These are phyloP conservation scores for Ariopsis seemanni DNA, from an alignment of 2,113 vertebrate species.

Conservation along the genomic window DNA sequence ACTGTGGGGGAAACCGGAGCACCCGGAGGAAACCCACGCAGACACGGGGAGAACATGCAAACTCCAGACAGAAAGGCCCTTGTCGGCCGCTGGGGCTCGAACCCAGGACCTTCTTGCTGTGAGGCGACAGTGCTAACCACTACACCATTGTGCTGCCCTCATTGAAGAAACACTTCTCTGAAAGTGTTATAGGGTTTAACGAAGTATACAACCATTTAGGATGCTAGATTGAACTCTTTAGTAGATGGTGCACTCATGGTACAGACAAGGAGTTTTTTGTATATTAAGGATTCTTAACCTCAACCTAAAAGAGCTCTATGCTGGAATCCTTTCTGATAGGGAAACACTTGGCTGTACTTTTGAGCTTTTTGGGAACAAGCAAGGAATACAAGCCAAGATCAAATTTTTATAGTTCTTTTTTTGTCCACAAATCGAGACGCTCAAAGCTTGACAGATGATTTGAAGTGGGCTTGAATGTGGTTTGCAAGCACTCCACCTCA, in stretches of 20 bases:
- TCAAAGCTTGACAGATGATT: constrained; percentile 18
- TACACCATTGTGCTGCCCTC: too few species aligned
- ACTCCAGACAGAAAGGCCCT: too few species aligned
- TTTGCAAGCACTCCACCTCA: constrained; percentile 20
- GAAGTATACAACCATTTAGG: neutral
- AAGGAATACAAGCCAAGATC: neutral
- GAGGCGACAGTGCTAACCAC: too few species aligned
- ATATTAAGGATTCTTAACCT: neutral
- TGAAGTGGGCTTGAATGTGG: constrained; percentile 20
- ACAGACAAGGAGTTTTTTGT: neutral
- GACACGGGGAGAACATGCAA: too few species aligned
- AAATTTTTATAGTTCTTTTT: constrained; percentile 21
- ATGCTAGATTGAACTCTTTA: neutral
- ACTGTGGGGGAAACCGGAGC: too few species aligned
- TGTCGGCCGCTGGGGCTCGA: constrained; percentile 92
- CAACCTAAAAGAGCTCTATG: neutral
- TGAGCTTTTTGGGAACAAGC: neutral
- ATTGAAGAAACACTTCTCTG: neutral
- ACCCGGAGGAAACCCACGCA: too few species aligned
- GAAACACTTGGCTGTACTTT: neutral
- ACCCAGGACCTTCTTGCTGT: constrained; percentile 93
- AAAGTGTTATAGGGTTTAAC: neutral
- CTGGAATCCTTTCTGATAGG: neutral
- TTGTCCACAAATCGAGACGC: constrained; percentile 9
- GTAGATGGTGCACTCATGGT: neutral